Conservation (phyloP, 2,113 vertebrate species). For the Herpailurus yagouaroundi region DNA sequence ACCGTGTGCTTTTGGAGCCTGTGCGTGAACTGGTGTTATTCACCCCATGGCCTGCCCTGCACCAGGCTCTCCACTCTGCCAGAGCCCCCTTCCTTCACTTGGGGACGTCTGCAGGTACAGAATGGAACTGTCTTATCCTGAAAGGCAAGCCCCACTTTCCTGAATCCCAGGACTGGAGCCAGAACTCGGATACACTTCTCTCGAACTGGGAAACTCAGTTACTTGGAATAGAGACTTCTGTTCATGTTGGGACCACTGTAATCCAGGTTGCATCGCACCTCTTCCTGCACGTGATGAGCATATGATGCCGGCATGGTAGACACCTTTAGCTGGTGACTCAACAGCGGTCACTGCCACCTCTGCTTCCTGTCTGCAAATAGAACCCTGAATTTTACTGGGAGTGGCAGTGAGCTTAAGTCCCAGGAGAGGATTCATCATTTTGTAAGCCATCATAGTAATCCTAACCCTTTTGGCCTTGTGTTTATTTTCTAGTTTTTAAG, state of each 20-base stretch:
- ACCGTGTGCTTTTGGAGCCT: rapidly evolving
- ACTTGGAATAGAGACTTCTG: background rate
- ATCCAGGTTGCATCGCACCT: background rate
- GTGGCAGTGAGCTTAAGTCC: background rate
- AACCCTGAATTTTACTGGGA: background rate
- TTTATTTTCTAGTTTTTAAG: background rate
- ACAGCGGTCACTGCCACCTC: rapidly evolving
- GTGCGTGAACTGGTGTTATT: rapidly evolving
- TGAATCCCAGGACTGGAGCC: background rate
- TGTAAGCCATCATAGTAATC: background rate
- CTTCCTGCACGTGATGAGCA: background rate
- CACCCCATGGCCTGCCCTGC: background rate
- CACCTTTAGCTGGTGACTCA: background rate
- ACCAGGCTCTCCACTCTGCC: background rate
- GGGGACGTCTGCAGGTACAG: background rate
- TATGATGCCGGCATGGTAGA: rapidly evolving
- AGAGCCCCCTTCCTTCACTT: background rate
- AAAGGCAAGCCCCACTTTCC: background rate
- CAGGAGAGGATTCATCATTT: background rate
- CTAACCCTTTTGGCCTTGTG: background rate
- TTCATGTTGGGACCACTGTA: rapidly evolving
- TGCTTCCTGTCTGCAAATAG: background rate
- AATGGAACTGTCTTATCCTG: background rate
- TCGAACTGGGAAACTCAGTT: background rate
- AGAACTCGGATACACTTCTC: background rate